phyloP scores from a whole-genome alignment of 2,797 vertebrate genomes.

The Cyprinella venusta region DNA sequence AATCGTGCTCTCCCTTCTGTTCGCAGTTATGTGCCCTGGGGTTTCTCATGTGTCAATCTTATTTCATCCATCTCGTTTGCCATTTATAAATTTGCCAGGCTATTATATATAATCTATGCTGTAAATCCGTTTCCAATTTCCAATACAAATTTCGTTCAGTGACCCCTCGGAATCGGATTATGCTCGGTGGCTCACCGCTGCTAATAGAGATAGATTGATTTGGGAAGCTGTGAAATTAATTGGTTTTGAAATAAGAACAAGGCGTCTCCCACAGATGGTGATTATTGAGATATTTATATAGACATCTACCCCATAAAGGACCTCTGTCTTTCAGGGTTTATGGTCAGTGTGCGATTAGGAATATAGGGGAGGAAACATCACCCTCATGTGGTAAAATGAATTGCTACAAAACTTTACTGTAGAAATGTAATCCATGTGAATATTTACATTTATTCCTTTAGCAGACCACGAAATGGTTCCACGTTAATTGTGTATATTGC shows the following conservation, averaged over 20 bases:
- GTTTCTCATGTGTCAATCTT: constrained; percentile 27
- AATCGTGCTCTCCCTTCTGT: constrained; percentile 42
- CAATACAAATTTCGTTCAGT: constrained; percentile 15
- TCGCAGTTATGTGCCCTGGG: not conserved
- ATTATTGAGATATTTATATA: not conserved
- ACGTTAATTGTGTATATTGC: not conserved
- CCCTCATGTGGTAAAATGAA: constrained; percentile 1
- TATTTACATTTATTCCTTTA: not conserved
- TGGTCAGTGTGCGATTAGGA: not conserved
- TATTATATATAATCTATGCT: constrained; percentile 32
- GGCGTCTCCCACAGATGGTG: not conserved
- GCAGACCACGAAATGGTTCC: not conserved
- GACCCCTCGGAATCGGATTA: constrained; percentile 38
- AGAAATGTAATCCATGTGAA: not conserved
- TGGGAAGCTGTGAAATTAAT: not conserved
- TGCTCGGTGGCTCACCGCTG: not conserved
- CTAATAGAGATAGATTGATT: not conserved
- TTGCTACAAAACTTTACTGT: not conserved
- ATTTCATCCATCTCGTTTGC: constrained; percentile 14
- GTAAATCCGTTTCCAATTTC: constrained; percentile 44
- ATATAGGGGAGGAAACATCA: not conserved
- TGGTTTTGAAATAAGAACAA: not conserved
- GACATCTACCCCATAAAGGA: not conserved
- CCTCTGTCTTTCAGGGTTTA: not conserved
- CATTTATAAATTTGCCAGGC: not conserved